These are phyloP conservation scores for Drosophila auraria DNA, from an alignment of 1,140 invertebrate genomes.

Conservation along the genomic window DNA sequence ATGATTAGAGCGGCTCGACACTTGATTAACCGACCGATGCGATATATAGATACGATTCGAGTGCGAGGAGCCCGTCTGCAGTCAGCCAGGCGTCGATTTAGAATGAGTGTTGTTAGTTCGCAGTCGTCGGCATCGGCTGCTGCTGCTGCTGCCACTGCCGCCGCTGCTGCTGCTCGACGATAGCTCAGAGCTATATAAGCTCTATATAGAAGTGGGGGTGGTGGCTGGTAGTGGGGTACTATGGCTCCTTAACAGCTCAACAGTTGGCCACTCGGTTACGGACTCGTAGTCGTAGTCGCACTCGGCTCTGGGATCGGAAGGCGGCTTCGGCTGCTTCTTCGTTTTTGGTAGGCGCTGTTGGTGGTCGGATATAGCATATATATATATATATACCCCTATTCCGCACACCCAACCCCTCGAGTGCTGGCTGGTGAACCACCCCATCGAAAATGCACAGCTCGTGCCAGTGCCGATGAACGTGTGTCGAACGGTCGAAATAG, in stretches of 20 bases:
- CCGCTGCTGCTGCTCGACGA: conserved; percentile 19
- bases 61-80: conserved; percentile 68
- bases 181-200: conserved; percentile 24
- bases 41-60: conserved; percentile 19
- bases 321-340: conserved; percentile 10
- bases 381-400: conserved; percentile 10
- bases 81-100: conserved; percentile 66
- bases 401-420: neutral
- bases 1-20: conserved; percentile 47
- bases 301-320: conserved; percentile 37
- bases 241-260: conserved; percentile 60
- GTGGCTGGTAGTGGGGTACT: neutral
- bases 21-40: conserved; percentile 25
- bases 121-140: conserved; percentile 5
- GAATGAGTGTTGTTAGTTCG: conserved; percentile 54
- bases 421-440: conserved; percentile 1
- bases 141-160: conserved; percentile 8
- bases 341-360: conserved; percentile 33
- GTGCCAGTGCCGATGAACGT: conserved; percentile 40
- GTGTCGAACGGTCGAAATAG: conserved; percentile 27
- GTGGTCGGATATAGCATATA: conserved; percentile 36
- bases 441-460: conserved; percentile 55
- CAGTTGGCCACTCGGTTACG: conserved; percentile 46
- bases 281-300: conserved; percentile 8
- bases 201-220: conserved; percentile 11